Evolutionary conservation across 2,113 vertebrate species (phyloP).

Genomic region (Loxodonta africana): DNA sequence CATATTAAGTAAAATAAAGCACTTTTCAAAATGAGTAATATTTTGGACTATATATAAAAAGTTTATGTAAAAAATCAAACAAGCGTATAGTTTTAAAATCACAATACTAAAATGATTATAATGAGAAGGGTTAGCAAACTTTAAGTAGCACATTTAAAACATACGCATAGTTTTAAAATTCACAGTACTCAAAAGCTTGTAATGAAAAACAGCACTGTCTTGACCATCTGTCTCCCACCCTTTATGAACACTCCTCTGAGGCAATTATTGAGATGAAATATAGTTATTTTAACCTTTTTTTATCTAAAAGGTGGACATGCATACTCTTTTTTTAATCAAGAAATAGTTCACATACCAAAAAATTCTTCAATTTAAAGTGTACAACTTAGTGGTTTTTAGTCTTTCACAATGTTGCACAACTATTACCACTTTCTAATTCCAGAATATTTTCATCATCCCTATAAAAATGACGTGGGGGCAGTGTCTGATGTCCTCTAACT

Average conservation of each 20-base stretch:
- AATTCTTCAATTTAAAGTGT: neutral
- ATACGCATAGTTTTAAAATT: neutral
- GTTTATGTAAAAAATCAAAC: neutral
- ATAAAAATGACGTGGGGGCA: too few relatives aligned
- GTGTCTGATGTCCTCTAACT: too few relatives aligned
- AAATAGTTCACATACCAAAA: neutral
- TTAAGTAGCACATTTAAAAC: neutral
- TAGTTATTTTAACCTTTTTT: neutral
- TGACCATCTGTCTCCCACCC: neutral
- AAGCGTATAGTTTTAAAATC: neutral
- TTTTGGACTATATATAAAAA: neutral
- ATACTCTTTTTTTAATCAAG: neutral
- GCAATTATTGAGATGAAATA: neutral
- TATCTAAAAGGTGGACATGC: neutral
- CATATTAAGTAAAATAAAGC: neutral
- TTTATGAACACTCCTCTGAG: neutral
- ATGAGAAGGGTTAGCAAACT: neutral
- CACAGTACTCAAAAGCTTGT: neutral
- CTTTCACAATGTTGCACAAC: too few relatives aligned
- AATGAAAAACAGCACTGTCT: neutral
- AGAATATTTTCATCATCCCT: too few relatives aligned
- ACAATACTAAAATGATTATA: neutral
- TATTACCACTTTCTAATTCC: too few relatives aligned
- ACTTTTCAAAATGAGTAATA: slow-evolving; percentile 28
- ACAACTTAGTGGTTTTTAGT: neutral